Base-by-base conservation (phyloP, 1,140 invertebrate genomes). In the Tenebrio molitor region DNA sequence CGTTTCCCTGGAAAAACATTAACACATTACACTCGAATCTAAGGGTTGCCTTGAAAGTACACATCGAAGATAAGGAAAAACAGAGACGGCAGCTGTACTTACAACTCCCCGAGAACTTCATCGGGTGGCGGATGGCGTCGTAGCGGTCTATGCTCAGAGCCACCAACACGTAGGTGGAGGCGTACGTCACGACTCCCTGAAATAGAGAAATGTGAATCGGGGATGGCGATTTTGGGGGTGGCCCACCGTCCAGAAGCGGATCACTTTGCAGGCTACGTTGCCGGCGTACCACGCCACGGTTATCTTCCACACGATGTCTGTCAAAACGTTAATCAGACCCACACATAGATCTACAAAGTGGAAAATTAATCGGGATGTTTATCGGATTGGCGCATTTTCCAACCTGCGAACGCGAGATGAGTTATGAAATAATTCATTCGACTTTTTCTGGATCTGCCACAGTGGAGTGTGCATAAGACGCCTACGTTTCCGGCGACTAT, bases 371-470 rank as follows among this genome's bases (percentile, higher is more conserved):
- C 16, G 15, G 12, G 8, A 10, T 53, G 25, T 39, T 8, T 39
- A 19, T 36, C 42, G 23, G 10, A n/a, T 42, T 29, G 8, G 3
- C 42, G 14, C 25, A 81, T 86, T 86, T 80, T 33, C 10, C 4
- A 5, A 93, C 96, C 96, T 86, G 96, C 95, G 73, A 97, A 87
- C 2, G 96, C 96, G 16, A 98, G 85, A 81, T 98, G 95, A 85
- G 95, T 95, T 75, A 98, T 97, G 84, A 98, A 98, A 85, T 95
- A 98, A 81, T 97, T 97, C 95, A 98, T 98, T 10, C 96, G 86
- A 14, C 95, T 96, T 83, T 96, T 97, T 77, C 95, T 87, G 19
- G 90, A 88, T 82, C 96, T 95, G 67, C 93, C 93, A 58, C 94
- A 86, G 21, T 92, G 84, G 42, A 97, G 87, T 6, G 95, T 93